Evolutionary conservation across 2,113 vertebrate genomes (phyloP).

Genomic region (Megaceryle maxima): DNA sequence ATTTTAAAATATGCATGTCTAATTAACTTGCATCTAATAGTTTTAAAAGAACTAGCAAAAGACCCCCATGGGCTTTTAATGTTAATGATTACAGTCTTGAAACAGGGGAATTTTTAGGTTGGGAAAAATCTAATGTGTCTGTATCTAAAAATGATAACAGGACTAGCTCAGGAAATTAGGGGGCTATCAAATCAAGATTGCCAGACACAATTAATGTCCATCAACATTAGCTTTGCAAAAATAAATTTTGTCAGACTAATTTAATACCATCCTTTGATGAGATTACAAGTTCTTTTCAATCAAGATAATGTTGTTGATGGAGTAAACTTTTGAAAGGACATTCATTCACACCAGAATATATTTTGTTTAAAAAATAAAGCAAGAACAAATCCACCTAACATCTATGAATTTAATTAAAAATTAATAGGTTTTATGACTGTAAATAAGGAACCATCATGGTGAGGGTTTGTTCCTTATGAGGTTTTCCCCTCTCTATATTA

Average conservation of each 20-base stretch:
- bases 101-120: background rate
- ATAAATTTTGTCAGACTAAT: conserved; percentile 16
- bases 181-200: background rate
- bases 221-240: background rate
- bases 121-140: background rate
- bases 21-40: background rate
- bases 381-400: background rate
- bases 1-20: background rate
- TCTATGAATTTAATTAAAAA: background rate
- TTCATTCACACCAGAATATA: background rate
- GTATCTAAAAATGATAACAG: background rate
- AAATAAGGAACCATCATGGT: background rate
- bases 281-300: conserved; percentile 13
- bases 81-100: background rate
- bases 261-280: conserved; percentile 11
- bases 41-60: background rate
- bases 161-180: background rate
- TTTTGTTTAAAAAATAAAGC: background rate
- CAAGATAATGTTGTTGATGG: background rate
- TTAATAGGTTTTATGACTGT: background rate
- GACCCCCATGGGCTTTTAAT: background rate
- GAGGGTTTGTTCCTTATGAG: background rate
- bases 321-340: background rate
- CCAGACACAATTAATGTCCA: background rate
- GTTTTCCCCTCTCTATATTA: background rate